phyloP scores from a whole-genome alignment of 2,113 vertebrate genomes.

The Passer domesticus region DNA sequence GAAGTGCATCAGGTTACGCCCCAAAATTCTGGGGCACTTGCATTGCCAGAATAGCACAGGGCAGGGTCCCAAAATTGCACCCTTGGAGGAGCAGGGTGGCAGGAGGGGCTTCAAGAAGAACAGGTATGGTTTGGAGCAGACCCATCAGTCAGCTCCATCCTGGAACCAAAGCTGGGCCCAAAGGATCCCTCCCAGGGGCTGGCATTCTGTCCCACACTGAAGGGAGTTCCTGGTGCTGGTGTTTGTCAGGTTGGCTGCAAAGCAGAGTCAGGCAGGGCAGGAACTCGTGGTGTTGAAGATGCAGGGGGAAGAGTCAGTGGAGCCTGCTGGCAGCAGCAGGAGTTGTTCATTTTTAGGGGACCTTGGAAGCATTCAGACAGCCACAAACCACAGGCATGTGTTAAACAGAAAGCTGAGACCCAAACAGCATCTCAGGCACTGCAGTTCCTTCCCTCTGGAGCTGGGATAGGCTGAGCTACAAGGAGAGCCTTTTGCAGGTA shows the following conservation, averaged over 20 bases:
- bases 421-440: background rate
- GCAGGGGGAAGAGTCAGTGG: background rate
- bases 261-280: background rate
- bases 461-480: background rate
- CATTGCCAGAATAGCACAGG: background rate
- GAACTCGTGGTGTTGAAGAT: fast-evolving
- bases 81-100: background rate
- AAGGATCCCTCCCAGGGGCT: fast-evolving
- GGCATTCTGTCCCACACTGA: background rate
- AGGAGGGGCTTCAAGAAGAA: background rate
- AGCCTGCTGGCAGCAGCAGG: background rate
- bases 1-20: background rate
- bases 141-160: background rate
- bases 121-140: background rate
- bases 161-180: background rate
- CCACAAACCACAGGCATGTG: constrained; percentile 9
- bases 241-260: background rate
- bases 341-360: background rate
- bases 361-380: background rate
- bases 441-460: background rate
- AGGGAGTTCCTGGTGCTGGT: fast-evolving
- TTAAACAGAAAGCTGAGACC: constrained; percentile 26
- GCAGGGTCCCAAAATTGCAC: background rate
- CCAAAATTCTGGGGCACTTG: fast-evolving
- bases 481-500: background rate